Percentiles rank a stretch among this genome's conserved stretches.
phyloP scores from a whole-genome alignment of 2,113 vertebrate genomes.

The Platycercus adscitus region DNA sequence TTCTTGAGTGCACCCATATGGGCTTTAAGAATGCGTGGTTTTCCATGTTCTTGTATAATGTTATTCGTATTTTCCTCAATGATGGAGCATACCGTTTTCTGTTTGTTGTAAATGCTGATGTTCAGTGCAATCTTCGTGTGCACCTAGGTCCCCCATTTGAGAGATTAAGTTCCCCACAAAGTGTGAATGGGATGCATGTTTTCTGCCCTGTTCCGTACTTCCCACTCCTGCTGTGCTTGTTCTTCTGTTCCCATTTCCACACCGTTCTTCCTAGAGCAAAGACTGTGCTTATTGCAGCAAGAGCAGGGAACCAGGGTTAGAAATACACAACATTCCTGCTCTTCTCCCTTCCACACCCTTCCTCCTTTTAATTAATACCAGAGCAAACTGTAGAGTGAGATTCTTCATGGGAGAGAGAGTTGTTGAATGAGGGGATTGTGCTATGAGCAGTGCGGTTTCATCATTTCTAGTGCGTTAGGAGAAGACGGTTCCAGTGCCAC shows the following conservation, averaged over 20 bases:
- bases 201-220: background rate
- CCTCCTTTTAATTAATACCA: background rate
- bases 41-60: background rate
- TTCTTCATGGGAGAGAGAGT: background rate
- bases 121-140: background rate
- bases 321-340: background rate
- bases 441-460: background rate
- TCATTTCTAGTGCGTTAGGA: background rate
- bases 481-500: background rate
- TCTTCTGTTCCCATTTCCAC: background rate
- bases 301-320: background rate
- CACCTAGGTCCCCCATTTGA: background rate
- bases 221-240: background rate
- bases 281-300: background rate
- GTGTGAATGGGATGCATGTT: background rate
- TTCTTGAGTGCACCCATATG: fast-evolving
- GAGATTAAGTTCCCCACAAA: background rate
- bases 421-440: background rate
- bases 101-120: background rate
- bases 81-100: background rate
- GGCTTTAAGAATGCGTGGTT: background rate
- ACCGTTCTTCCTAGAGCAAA: background rate
- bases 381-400: background rate
- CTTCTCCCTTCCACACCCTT: background rate
- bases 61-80: background rate